Evolutionary conservation across 2,797 vertebrate genomes (phyloP).

Genomic region (Lophius americanus): DNA sequence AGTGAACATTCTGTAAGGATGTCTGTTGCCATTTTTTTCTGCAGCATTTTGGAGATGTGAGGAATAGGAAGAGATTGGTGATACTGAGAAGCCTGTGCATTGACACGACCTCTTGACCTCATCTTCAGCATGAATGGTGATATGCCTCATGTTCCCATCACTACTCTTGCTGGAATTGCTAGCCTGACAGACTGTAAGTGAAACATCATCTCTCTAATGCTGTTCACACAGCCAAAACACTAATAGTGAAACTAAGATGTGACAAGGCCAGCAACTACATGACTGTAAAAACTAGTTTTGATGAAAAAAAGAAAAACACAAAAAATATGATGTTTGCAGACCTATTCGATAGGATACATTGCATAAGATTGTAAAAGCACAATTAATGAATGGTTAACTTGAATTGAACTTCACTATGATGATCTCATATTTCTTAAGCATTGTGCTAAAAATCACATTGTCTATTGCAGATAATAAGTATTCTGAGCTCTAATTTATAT

Average conservation of each 20-base stretch:
- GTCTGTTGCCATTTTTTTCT: conserved; percentile 29
- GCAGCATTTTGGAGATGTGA: conserved; percentile 91
- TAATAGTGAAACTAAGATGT: conserved; percentile 21
- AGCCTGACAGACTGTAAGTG: conserved; percentile 99
- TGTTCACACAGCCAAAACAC: conserved; percentile 21
- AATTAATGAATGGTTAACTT: background rate
- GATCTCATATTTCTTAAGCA: background rate
- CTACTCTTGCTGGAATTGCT: conserved; percentile 99
- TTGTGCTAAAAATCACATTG: background rate
- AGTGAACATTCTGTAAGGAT: conserved; percentile 10
- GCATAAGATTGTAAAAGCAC: background rate
- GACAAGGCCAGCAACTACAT: conserved; percentile 7
- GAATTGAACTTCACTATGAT: background rate
- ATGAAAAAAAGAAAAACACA: background rate
- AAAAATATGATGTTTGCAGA: background rate
- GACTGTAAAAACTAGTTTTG: conserved; percentile 7
- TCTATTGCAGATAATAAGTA: background rate
- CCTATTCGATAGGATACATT: background rate
- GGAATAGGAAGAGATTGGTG: conserved; percentile 84
- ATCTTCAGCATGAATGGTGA: conserved; percentile 99
- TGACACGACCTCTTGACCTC: conserved; percentile 87
- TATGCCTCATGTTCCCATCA: conserved; percentile 99
- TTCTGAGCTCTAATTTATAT: background rate
- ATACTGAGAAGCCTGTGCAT: conserved; percentile 88
- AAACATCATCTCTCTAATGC: conserved; percentile 28